Percentiles rank a stretch among this genome's conserved stretches.
phyloP scores from a whole-genome alignment of 2,797 vertebrate species.

The Melanotaenia boesemani region DNA sequence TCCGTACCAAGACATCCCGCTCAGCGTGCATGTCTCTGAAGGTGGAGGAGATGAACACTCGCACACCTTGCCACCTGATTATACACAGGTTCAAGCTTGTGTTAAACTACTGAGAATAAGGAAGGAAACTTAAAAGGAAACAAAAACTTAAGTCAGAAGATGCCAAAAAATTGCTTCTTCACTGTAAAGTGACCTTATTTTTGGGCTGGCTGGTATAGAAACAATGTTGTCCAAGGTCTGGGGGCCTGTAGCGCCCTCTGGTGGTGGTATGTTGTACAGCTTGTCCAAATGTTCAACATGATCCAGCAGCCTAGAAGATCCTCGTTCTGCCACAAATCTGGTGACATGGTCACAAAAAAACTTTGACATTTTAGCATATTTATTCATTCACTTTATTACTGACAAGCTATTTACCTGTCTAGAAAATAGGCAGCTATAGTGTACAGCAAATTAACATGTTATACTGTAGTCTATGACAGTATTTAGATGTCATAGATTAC shows the following conservation, averaged over 20 bases:
- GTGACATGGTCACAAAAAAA: neutral
- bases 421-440: neutral
- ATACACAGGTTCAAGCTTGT: neutral
- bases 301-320: slow-evolving; percentile 85
- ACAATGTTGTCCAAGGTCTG: slow-evolving; percentile 29
- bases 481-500: neutral
- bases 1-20: slow-evolving; percentile 86
- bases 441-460: neutral
- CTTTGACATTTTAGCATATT: accelerated
- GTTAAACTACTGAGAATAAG: accelerated
- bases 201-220: slow-evolving; percentile 71
- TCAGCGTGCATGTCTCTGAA: slow-evolving; percentile 94
- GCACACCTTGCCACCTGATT: slow-evolving; percentile 86
- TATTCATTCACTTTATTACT: neutral
- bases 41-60: slow-evolving; percentile 92
- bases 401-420: neutral
- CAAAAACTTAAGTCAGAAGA: neutral
- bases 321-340: slow-evolving; percentile 89
- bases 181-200: slow-evolving; percentile 73
- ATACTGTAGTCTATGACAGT: neutral
- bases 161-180: neutral
- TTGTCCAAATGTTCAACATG: slow-evolving; percentile 89
- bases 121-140: neutral
- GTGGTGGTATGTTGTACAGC: slow-evolving; percentile 83
- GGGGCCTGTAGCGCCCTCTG: slow-evolving; percentile 42